phyloP scores from a whole-genome alignment of 2,113 vertebrate species.

The Petrocephalus microphthalmus region DNA sequence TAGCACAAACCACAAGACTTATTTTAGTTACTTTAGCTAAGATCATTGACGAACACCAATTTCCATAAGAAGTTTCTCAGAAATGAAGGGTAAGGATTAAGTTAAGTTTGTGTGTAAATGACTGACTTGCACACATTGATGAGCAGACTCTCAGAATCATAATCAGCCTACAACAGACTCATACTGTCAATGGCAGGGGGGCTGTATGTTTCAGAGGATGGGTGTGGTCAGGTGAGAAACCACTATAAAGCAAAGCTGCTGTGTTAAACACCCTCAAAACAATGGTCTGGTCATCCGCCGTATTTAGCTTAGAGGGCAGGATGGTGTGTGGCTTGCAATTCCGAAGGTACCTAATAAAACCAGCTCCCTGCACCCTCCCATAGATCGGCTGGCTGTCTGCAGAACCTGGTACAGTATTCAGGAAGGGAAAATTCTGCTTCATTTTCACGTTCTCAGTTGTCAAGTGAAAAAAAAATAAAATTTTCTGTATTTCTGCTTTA shows the following conservation, averaged over 20 bases:
- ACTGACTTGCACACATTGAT: background rate
- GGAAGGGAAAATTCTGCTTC: background rate
- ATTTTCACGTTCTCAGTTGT: background rate
- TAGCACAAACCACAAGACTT: background rate
- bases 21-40: background rate
- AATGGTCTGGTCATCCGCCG: background rate
- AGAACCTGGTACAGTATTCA: conserved; percentile 29
- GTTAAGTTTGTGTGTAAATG: background rate
- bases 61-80: background rate
- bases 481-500: conserved; percentile 44
- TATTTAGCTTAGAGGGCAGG: background rate
- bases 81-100: background rate
- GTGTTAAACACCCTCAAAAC: background rate
- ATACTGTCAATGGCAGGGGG: background rate
- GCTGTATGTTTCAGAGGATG: background rate
- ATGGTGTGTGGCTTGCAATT: background rate
- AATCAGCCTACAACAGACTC: background rate
- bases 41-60: background rate
- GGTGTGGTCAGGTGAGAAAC: background rate
- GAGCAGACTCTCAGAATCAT: background rate
- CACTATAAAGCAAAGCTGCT: background rate
- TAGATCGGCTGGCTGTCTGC: background rate
- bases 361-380: background rate
- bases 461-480: background rate
- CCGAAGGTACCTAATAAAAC: background rate